These are phyloP conservation scores for Bombus confusus DNA, from an alignment of 1,140 invertebrate genomes.

Conservation along the genomic window DNA sequence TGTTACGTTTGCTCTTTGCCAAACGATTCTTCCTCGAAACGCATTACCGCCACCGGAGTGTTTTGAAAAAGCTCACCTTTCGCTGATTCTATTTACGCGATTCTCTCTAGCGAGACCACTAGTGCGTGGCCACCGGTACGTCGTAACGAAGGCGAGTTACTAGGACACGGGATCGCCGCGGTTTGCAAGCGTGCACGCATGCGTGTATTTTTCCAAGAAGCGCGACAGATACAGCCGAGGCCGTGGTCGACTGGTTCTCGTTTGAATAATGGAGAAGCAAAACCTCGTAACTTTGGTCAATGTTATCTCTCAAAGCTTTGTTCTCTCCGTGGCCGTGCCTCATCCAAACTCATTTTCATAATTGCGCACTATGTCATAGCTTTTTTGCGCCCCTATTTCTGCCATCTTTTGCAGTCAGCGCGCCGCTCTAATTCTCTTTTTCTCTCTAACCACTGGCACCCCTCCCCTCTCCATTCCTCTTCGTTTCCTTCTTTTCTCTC, in stretches of 20 bases:
- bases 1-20: neutral
- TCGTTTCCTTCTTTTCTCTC: constrained; percentile 9
- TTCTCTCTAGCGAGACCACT: neutral
- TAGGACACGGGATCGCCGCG: neutral
- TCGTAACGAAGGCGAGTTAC: constrained; percentile 62
- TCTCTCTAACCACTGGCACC: neutral
- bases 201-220: constrained; percentile 49
- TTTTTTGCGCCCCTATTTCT: constrained; percentile 37
- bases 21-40: constrained; percentile 8
- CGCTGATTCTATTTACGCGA: constrained; percentile 44
- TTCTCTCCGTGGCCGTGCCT: constrained; percentile 46
- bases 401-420: constrained; percentile 20
- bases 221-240: neutral
- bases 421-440: constrained; percentile 14
- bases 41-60: constrained; percentile 6
- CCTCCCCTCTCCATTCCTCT: constrained; percentile 24
- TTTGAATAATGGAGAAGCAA: constrained; percentile 71
- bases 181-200: neutral
- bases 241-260: constrained; percentile 53
- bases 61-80: constrained; percentile 30
- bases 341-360: constrained; percentile 71
- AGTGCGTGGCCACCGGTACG: neutral
- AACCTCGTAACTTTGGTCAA: constrained; percentile 71
- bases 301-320: constrained; percentile 72
- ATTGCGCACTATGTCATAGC: constrained; percentile 60